These are phyloP conservation scores for Sisyra terminalis DNA, from an alignment of 2,888 invertebrate species.

Conservation along the genomic window DNA sequence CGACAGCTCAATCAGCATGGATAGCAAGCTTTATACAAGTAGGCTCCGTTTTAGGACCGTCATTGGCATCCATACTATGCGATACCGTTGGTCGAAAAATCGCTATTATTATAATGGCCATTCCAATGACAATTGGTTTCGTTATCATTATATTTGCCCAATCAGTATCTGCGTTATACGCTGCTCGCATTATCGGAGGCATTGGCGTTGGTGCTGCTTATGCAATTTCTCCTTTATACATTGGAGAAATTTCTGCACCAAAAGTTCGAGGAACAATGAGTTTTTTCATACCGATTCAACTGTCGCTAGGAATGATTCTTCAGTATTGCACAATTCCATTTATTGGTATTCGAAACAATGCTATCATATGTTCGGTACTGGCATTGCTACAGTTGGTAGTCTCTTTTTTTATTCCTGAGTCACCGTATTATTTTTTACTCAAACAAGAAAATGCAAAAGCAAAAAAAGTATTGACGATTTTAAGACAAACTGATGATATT, in stretches of 20 bases:
- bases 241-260: constrained; percentile 32
- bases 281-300: constrained; percentile 30
- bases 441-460: constrained; percentile 1
- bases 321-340: constrained; percentile 22
- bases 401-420: background rate
- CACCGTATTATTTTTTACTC: constrained; percentile 4
- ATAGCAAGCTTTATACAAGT: background rate
- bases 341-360: constrained; percentile 25
- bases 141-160: constrained; percentile 35
- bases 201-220: constrained; percentile 24
- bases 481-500: constrained; percentile 16
- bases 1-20: background rate
- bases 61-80: constrained; percentile 37
- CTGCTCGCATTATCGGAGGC: constrained; percentile 31
- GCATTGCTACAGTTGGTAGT: background rate
- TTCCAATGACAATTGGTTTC: constrained; percentile 40
- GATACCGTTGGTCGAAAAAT: constrained; percentile 41
- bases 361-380: constrained; percentile 24
- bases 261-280: constrained; percentile 31
- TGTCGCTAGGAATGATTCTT: constrained; percentile 30
- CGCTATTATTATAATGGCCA: constrained; percentile 34
- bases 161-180: constrained; percentile 33
- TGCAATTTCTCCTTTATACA: constrained; percentile 28
- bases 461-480: background rate
- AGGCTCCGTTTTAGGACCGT: background rate